phyloP scores from a whole-genome alignment of 2,797 vertebrate species.

The Babyrousa celebensis region DNA sequence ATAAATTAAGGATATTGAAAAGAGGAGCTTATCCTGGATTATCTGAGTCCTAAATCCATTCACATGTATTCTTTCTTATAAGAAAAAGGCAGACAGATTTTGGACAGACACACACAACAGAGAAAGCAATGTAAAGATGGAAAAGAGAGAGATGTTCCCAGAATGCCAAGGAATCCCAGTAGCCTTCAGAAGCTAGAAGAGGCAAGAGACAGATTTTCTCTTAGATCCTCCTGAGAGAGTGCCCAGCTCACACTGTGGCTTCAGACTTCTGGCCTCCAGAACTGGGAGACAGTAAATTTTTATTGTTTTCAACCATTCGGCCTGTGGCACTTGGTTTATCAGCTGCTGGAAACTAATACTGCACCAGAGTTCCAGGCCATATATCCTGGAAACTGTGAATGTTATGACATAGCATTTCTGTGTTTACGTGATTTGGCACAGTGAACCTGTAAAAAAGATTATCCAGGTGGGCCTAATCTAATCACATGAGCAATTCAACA shows the following conservation, averaged over 20 bases:
- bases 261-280: neutral
- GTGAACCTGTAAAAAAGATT: neutral
- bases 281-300: neutral
- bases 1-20: neutral
- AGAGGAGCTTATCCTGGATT: neutral
- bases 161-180: neutral
- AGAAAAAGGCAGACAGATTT: neutral
- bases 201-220: neutral
- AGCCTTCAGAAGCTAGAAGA: constrained; percentile 2
- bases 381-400: neutral
- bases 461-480: neutral
- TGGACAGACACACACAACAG: neutral
- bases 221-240: neutral
- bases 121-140: neutral
- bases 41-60: neutral
- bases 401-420: neutral
- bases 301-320: neutral
- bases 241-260: neutral
- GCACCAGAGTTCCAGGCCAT: neutral
- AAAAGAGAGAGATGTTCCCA: neutral
- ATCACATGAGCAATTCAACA: neutral
- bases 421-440: neutral
- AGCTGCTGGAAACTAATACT: neutral
- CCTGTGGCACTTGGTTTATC: neutral
- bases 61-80: neutral